Evolutionary conservation across 2,888 invertebrate genomes (phyloP).

Genomic region (Lycocerus yunnanus): DNA sequence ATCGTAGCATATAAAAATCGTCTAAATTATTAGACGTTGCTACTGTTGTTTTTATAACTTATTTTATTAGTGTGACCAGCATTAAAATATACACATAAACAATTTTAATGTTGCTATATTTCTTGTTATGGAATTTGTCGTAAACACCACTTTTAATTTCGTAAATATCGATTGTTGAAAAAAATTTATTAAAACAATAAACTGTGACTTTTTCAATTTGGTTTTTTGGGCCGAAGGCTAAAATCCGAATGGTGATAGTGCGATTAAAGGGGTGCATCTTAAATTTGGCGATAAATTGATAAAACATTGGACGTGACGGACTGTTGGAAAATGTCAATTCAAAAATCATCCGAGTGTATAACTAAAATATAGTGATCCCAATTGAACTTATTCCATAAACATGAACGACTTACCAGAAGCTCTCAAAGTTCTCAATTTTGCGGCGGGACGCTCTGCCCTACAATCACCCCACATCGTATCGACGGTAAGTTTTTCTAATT

Average conservation of each 20-base stretch:
- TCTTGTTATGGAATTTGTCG: constrained; percentile 19
- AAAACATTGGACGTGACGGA: background rate
- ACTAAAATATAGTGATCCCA: background rate
- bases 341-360: background rate
- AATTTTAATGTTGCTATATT: constrained; percentile 17
- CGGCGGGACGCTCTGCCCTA: constrained; percentile 36
- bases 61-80: constrained; percentile 22
- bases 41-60: constrained; percentile 18
- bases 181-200: background rate
- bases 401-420: constrained; percentile 47
- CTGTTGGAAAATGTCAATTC: background rate
- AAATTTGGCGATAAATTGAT: background rate
- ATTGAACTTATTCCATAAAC: background rate
- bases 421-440: constrained; percentile 44
- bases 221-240: background rate
- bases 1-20: constrained; percentile 25
- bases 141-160: constrained; percentile 18
- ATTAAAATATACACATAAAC: constrained; percentile 25
- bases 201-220: background rate
- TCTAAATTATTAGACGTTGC: constrained; percentile 13
- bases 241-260: background rate
- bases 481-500: constrained; percentile 34
- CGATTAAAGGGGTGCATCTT: background rate
- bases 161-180: constrained; percentile 6
- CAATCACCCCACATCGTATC: constrained; percentile 38